Percentiles rank a stretch among this genome's conserved stretches.
Conservation (phyloP, 2,888 invertebrate species). For the Scaptomyza cyrtandrae region DNA sequence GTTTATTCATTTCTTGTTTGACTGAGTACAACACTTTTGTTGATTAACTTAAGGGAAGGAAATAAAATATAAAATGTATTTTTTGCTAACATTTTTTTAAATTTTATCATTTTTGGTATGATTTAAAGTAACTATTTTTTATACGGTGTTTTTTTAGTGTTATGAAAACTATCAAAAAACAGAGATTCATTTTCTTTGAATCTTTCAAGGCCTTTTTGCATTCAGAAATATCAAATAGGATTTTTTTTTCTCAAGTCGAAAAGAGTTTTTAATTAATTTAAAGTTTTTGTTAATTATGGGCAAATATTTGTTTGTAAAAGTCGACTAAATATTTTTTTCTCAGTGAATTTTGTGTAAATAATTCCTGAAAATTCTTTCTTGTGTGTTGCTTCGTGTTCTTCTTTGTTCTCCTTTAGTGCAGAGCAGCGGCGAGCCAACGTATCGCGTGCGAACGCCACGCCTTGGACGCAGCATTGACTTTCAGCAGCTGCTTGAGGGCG, state of each 20-base stretch:
- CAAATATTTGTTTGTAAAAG: neutral
- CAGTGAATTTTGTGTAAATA: neutral
- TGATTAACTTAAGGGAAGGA: too few relatives aligned
- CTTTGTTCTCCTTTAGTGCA: slow-evolving; percentile 70
- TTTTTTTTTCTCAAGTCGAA: neutral
- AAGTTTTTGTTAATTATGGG: neutral
- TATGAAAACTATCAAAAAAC: too few relatives aligned
- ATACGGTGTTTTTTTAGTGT: too few relatives aligned
- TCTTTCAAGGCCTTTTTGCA: too few relatives aligned
- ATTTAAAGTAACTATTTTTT: too few relatives aligned
- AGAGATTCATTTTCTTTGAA: neutral
- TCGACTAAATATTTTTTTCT: neutral
- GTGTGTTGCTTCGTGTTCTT: slow-evolving; percentile 3
- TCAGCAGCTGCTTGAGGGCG: slow-evolving; percentile 62
- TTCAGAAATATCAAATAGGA: neutral
- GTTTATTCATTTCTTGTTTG: neutral
- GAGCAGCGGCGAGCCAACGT: slow-evolving; percentile 72
- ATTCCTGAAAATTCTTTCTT: neutral
- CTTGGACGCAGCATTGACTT: slow-evolving; percentile 85
- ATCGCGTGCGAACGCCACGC: slow-evolving; percentile 84
- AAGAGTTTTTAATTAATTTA: neutral
- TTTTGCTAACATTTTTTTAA: neutral
- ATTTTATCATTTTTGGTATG: too few relatives aligned
- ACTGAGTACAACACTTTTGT: neutral
- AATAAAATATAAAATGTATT: too few relatives aligned